These are phyloP conservation scores for Plumapathes pennacea DNA, from an alignment of 92 coral and sea anemone species.

Conservation along the genomic window DNA sequence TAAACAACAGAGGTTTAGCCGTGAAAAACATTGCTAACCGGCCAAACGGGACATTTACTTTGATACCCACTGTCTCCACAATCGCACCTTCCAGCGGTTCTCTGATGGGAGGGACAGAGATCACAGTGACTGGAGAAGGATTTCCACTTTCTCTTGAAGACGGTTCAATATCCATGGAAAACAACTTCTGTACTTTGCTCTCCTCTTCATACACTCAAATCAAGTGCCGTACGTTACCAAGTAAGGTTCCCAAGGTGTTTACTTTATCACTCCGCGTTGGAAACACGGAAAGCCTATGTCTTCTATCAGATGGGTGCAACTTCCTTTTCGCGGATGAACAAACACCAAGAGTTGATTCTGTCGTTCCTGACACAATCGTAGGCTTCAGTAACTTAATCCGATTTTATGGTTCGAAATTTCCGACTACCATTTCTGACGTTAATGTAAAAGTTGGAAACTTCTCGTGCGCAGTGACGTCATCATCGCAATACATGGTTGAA, in stretches of 20 bases:
- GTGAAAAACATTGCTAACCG: no score
- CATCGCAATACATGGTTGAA: slow-evolving; percentile 44
- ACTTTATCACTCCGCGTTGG: slow-evolving; percentile 42
- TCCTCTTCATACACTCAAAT: slow-evolving; percentile 35
- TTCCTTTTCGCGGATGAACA: slow-evolving; percentile 39
- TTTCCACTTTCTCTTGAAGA: no score
- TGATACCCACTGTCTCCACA: no score
- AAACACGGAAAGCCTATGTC: slow-evolving; percentile 36
- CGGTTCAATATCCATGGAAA: no score
- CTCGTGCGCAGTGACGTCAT: slow-evolving; percentile 53
- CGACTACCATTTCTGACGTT: slow-evolving; percentile 47
- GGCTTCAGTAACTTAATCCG: slow-evolving; percentile 40
- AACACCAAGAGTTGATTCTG: slow-evolving; percentile 66
- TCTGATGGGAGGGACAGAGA: no score
- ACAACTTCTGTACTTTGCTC: no score
- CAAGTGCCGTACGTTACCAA: slow-evolving; percentile 46
- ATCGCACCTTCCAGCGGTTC: no score
- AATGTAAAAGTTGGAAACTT: slow-evolving; percentile 53
- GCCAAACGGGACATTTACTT: no score
- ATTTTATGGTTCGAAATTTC: slow-evolving; percentile 65
- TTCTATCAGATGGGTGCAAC: slow-evolving; percentile 26
- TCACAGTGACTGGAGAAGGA: no score
- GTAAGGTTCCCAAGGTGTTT: slow-evolving; percentile 6
- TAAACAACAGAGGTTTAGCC: no score
- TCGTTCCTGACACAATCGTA: slow-evolving; percentile 59